phyloP scores from a whole-genome alignment of 2,888 invertebrate genomes.

The Epinotia bilunana region DNA sequence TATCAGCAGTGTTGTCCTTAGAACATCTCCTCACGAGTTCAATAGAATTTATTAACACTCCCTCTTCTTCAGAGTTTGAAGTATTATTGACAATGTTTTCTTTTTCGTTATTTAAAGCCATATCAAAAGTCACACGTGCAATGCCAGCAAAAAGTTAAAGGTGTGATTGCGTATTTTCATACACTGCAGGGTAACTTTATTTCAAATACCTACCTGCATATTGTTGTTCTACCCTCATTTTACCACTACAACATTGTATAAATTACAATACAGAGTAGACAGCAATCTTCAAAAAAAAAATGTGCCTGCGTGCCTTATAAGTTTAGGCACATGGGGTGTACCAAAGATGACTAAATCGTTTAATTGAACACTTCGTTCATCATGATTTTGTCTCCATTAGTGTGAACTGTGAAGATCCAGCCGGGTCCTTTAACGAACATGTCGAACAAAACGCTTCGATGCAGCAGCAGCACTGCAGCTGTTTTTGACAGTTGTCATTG shows the following conservation, averaged over 20 bases:
- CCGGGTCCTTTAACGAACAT: not conserved
- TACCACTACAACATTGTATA: not conserved
- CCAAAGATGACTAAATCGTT: not conserved
- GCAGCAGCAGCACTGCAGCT: conserved; percentile 31
- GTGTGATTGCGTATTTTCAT: not conserved
- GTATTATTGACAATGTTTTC: conserved; percentile 55
- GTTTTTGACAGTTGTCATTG: conserved; percentile 32
- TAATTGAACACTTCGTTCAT: not conserved
- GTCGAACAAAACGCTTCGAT: conserved; percentile 13
- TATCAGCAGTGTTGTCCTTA: conserved; percentile 58
- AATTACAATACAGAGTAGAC: no score
- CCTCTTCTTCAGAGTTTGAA: conserved; percentile 46
- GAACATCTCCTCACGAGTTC: conserved; percentile 72
- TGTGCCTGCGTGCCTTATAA: not conserved
- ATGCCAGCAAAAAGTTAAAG: conserved; percentile 31
- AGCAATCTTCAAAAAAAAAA: not conserved
- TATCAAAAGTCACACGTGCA: conserved; percentile 44
- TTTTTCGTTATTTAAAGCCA: conserved; percentile 53
- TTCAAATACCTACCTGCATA: not conserved
- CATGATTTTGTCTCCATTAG: no score
- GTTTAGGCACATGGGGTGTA: not conserved
- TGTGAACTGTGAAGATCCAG: no score
- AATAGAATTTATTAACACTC: conserved; percentile 57
- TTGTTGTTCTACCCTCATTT: conserved; percentile 1
- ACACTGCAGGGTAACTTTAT: not conserved